These are phyloP conservation scores for Vespertilio murinus DNA, from an alignment of 2,797 vertebrate species.

Conservation along the genomic window DNA sequence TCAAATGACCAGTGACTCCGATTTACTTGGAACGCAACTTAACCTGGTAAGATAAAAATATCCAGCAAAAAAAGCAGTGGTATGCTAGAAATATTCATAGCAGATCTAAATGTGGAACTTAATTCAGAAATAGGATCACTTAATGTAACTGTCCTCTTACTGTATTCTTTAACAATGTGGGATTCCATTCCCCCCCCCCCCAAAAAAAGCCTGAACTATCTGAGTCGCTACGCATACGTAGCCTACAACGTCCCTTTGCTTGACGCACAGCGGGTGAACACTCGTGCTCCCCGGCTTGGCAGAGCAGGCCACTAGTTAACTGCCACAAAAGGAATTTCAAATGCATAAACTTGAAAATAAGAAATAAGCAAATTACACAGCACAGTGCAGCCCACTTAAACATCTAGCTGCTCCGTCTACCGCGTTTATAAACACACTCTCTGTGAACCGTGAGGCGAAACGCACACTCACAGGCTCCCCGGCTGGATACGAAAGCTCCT, in stretches of 20 bases:
- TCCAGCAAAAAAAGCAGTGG: not conserved
- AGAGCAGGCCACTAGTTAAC: constrained; percentile 66
- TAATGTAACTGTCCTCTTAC: not conserved
- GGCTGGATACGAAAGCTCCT: not conserved
- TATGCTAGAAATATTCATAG: not conserved
- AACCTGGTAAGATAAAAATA: constrained; percentile 45
- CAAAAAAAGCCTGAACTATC: constrained; percentile 32
- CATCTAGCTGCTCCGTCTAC: constrained; percentile 67
- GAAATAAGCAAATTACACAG: constrained; percentile 82
- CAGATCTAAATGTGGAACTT: not conserved
- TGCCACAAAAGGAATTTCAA: constrained; percentile 77
- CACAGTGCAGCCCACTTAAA: constrained; percentile 77
- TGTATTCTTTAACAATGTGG: not conserved
- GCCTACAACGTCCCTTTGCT: constrained; percentile 8
- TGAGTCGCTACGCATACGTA: not conserved
- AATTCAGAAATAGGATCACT: constrained; percentile 18
- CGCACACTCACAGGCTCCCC: constrained; percentile 41
- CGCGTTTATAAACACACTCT: constrained; percentile 76
- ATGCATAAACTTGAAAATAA: constrained; percentile 74
- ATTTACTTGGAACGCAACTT: not conserved
- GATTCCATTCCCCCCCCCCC: not conserved
- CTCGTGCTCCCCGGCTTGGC: constrained; percentile 65
- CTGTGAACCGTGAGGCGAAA: constrained; percentile 47
- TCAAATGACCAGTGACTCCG: not conserved
- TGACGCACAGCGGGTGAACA: not conserved